Percentiles rank a stretch among this genome's conserved stretches.
phyloP scores from a whole-genome alignment of 2,888 invertebrate genomes.

The Ischnus inquisitorius region DNA sequence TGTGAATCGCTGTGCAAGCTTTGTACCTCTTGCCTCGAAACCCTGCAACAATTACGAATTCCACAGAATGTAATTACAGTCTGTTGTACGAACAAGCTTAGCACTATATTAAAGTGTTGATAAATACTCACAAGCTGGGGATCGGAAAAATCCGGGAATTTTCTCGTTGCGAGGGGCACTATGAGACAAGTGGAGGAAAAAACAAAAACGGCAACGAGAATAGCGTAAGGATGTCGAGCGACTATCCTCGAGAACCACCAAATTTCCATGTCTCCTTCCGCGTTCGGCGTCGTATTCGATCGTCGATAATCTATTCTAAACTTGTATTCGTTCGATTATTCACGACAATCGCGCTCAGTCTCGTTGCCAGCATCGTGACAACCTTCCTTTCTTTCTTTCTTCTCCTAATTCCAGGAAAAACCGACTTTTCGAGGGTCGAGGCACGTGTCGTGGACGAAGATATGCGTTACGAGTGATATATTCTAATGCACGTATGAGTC shows the following conservation, averaged over 20 bases:
- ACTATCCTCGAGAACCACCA: constrained; percentile 89
- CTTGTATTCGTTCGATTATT: constrained; percentile 18
- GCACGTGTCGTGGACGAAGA: neutral
- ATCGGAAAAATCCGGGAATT: constrained; percentile 93
- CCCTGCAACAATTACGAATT: constrained; percentile 87
- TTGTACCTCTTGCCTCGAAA: constrained; percentile 96
- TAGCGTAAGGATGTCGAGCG: constrained; percentile 89
- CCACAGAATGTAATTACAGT: neutral
- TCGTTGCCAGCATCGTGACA: constrained; percentile 32
- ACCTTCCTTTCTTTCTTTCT: constrained; percentile 11
- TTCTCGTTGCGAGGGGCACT: constrained; percentile 88
- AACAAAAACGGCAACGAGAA: constrained; percentile 88
- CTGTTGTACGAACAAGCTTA: neutral
- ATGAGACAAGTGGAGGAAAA: constrained; percentile 89
- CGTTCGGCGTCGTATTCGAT: neutral
- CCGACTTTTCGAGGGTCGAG: neutral
- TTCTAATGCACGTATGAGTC: neutral
- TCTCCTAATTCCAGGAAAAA: neutral
- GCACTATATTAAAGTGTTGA: neutral
- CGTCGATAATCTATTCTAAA: constrained; percentile 9
- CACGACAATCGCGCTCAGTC: neutral
- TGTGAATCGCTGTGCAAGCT: constrained; percentile 91
- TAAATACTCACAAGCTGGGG: constrained; percentile 90
- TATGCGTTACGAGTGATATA: neutral
- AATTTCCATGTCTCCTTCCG: constrained; percentile 67